phyloP scores from a whole-genome alignment of 2,888 invertebrate genomes.

The Apantesis nais region DNA sequence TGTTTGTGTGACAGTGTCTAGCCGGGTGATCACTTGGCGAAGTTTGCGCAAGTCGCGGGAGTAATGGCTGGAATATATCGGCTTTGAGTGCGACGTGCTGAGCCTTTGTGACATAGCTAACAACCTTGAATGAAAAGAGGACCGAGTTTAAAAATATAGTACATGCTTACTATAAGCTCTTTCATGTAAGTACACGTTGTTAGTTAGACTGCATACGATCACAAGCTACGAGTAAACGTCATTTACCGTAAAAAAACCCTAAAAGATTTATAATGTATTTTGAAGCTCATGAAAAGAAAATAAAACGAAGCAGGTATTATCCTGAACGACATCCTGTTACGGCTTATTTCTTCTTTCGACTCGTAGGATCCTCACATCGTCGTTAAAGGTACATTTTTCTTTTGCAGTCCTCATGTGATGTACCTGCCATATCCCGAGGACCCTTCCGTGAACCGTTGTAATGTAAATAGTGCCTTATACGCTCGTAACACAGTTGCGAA shows the following conservation, averaged over 20 bases:
- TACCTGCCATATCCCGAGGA: constrained; percentile 76
- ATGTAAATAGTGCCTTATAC: constrained; percentile 79
- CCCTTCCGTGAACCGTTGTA: constrained; percentile 68
- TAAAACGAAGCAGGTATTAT: constrained; percentile 80
- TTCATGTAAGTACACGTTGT: constrained; percentile 18
- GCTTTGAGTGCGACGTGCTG: constrained; percentile 63
- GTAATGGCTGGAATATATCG: constrained; percentile 73
- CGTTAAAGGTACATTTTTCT: constrained; percentile 86
- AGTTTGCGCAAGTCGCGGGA: constrained; percentile 71
- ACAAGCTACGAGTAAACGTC: constrained; percentile 25
- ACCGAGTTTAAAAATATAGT: constrained; percentile 49
- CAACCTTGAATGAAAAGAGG: constrained; percentile 57
- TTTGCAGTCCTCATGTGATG: constrained; percentile 81
- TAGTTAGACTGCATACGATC: constrained; percentile 21
- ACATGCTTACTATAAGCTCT: constrained; percentile 37
- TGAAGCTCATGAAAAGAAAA: constrained; percentile 67
- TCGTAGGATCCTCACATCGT: constrained; percentile 80
- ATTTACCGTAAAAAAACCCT: constrained; percentile 35
- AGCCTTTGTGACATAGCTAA: constrained; percentile 63
- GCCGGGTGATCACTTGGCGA: constrained; percentile 72
- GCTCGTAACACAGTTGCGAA: constrained; percentile 78
- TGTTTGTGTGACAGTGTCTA: constrained; percentile 76
- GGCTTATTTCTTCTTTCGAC: constrained; percentile 82
- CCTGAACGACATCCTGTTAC: constrained; percentile 84
- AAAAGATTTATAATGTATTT: constrained; percentile 50